Conservation (phyloP, 2,888 invertebrate genomes). For the Leucania comma region DNA sequence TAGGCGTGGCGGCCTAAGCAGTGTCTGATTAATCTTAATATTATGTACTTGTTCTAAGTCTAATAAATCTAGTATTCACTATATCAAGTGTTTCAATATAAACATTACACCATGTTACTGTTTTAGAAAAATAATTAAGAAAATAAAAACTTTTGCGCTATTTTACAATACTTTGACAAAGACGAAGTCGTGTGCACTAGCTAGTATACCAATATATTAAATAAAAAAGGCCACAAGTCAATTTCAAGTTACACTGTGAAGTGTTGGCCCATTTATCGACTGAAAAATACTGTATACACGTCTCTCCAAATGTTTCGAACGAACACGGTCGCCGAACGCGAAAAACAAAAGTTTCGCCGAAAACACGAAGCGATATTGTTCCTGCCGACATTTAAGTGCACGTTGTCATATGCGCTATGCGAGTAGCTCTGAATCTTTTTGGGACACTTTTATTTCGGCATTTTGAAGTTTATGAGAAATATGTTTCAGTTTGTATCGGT, state of each 20-base stretch:
- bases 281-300: slow-evolving; percentile 44
- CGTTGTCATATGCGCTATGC: slow-evolving; percentile 38
- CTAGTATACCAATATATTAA: too few relatives aligned
- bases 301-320: slow-evolving; percentile 42
- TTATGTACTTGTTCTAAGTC: too few relatives aligned
- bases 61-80: too few relatives aligned
- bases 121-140: too few relatives aligned
- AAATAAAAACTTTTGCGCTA: too few relatives aligned
- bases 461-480: slow-evolving; percentile 17
- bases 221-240: slow-evolving; percentile 18
- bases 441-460: slow-evolving; percentile 17
- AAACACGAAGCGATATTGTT: slow-evolving; percentile 47
- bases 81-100: too few relatives aligned
- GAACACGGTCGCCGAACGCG: slow-evolving; percentile 31
- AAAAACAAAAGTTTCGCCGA: slow-evolving; percentile 55
- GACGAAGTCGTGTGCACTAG: too few relatives aligned
- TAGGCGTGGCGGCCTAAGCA: too few relatives aligned
- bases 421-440: slow-evolving; percentile 20
- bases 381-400: slow-evolving; percentile 42
- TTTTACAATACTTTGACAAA: too few relatives aligned
- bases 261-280: slow-evolving; percentile 49
- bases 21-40: too few relatives aligned
- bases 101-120: too few relatives aligned
- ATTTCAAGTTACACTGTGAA: slow-evolving; percentile 18
- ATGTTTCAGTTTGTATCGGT: not conserved